Base-by-base conservation (phyloP, 2,113 vertebrate species). In the Triplophysa rosa region DNA sequence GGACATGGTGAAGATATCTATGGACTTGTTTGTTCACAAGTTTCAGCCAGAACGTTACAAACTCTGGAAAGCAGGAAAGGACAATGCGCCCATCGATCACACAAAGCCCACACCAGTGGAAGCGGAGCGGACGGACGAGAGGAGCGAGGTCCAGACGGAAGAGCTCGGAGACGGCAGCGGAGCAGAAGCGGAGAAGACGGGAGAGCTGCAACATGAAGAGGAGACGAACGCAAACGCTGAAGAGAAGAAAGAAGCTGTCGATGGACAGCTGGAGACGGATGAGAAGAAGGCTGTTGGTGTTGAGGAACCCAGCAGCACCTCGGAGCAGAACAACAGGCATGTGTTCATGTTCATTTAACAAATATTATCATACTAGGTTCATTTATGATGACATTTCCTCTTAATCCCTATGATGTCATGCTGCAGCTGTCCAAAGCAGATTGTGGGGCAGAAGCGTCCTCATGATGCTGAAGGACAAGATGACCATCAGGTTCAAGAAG, bases 1-100 rank as follows among this genome's bases (percentile, higher is more conserved):
- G 87, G 98, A 99, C 84, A 96, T 96, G 94, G 98, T 99, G 85
- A 99, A 98, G 91, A 98, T 99, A 79, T 97, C 97, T 73, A 99
- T 99, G 97, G 98, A 99, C 3, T 93, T 96, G 67, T 99, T 99
- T 83, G 98, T 99, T 77, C 93, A 92, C 79, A 97, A 96, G 86
- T 99, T 95, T 86, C 98, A 99, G 87, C 96, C 97, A 0, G 95
- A 98, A 29, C 95, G 95, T 24, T 99, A 99, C 87, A 97, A 96
- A 85, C 92, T 95, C 24, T 99, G 98, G 98, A 96, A 96, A 89
- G 93, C 95, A 0, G 97, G 97, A 42, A 98, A 98, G 80, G 98
- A 99, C 4, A 91, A 88, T 23, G 80, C 90, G 4, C 88, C 91
- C 26, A 97, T 98, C 10, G 96, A 99, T 89, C 98, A 99, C 61